Percentiles rank a stretch among this genome's conserved stretches.
These are phyloP conservation scores for Pelodytes ibericus DNA, from an alignment of 2,797 vertebrate species.

Conservation along the genomic window DNA sequence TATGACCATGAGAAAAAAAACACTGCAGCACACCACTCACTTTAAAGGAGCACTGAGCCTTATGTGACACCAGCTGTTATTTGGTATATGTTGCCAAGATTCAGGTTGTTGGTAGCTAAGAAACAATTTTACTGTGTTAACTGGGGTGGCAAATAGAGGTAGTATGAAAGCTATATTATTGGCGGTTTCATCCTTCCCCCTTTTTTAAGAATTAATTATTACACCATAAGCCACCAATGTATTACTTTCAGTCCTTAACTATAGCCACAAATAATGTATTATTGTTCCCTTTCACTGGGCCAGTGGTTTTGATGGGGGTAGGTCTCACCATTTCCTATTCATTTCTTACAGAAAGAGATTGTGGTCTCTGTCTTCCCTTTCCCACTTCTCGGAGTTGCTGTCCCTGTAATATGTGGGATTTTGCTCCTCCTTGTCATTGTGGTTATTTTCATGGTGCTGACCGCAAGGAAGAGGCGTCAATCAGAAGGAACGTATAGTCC, in stretches of 20 bases:
- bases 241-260: too few relatives aligned
- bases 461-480: conserved; percentile 91
- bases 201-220: too few relatives aligned
- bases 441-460: conserved; percentile 86
- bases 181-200: too few relatives aligned
- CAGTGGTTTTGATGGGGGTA: neutral
- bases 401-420: conserved; percentile 87
- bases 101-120: too few relatives aligned
- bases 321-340: conserved; percentile 61
- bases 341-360: conserved; percentile 80
- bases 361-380: conserved; percentile 77
- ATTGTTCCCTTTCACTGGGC: neutral
- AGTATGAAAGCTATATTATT: too few relatives aligned
- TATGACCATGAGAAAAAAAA: too few relatives aligned
- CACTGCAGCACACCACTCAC: too few relatives aligned
- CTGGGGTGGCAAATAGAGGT: too few relatives aligned
- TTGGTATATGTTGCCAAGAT: too few relatives aligned
- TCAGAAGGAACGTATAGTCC: conserved; percentile 98
- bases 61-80: neutral
- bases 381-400: conserved; percentile 86
- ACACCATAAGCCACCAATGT: too few relatives aligned
- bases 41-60: neutral
- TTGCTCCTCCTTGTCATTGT: conserved; percentile 83
- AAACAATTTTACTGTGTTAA: too few relatives aligned
- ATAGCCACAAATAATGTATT: too few relatives aligned